Base-by-base conservation (phyloP, 2,797 vertebrate species). In the Avahi laniger region DNA sequence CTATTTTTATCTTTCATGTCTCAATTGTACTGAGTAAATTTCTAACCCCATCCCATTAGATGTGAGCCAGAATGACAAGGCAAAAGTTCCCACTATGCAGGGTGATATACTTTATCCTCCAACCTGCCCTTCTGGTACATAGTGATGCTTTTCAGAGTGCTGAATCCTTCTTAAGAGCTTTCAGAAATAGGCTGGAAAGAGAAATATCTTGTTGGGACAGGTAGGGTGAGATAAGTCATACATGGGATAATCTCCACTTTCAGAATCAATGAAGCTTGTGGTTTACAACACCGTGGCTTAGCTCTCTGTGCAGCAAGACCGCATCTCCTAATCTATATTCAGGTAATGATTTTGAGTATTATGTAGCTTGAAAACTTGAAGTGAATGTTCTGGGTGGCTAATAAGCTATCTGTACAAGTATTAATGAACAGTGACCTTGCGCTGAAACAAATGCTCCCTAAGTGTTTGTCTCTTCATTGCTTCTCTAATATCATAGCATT, bases 361-460 rank as follows among this genome's bases (percentile, higher is more conserved):
- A 95, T 97, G 95, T 72, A 96, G 79, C 97, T 97, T 80, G 38
- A 85, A 91, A 92, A 97, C 85, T 76, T 96, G 93, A 97, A 97
- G 97, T 96, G 96, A 98, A 54, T 97, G 96, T 93, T 73, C 61
- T 92, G 79, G 67, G 85, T 85, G 95, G 91, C 89, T 97, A 97
- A 97, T 97, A 96, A 98, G 96, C 78, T 97, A 93, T 97, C 95
- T 28, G 2, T 26, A 97, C 4, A 46, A 93, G 97, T 96, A 97
- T 93, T 98, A 98, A 97, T 97, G 95, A 98, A 92, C 86, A 97
- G 88, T 97, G 97, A 97, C 96, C 97, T 98, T 97, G 92, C 91
- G 96, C 92, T 96, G 96, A 97, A 98, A 97, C 93, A 96, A 88
- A 97, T 1, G 80, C 35, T 84, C 89, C 54, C 76, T 65, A 54